Evolutionary conservation across 2,797 vertebrate genomes (phyloP).

Genomic region (Sphaeramia orbicularis): DNA sequence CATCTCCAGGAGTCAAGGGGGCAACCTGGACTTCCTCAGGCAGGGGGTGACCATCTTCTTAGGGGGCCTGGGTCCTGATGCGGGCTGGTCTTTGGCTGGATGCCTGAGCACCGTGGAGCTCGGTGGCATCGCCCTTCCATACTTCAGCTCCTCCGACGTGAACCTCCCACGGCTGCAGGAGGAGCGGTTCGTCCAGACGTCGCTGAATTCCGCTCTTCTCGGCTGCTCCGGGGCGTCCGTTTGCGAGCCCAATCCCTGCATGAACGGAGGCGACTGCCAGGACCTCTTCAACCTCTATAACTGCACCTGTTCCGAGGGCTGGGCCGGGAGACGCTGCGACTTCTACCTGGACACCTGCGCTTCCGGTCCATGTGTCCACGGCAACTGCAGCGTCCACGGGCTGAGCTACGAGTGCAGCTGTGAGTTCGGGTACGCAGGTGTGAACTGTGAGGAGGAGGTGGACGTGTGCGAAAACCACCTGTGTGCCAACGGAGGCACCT

Average conservation of each 20-base stretch:
- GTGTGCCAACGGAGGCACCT: slow-evolving; percentile 91
- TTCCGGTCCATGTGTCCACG: slow-evolving; percentile 89
- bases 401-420: slow-evolving; percentile 87
- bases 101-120: slow-evolving; percentile 91
- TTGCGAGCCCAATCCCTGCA: slow-evolving; percentile 88
- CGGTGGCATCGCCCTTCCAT: slow-evolving; percentile 89
- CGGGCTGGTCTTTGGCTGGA: slow-evolving; percentile 81
- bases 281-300: slow-evolving; percentile 86
- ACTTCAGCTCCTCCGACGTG: slow-evolving; percentile 80
- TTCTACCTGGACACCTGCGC: slow-evolving; percentile 81
- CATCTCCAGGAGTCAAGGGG: slow-evolving; percentile 80
- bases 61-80: slow-evolving; percentile 81
- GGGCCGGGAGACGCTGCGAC: slow-evolving; percentile 87
- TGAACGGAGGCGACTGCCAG: slow-evolving; percentile 86
- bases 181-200: slow-evolving; percentile 88
- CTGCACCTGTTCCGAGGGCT: slow-evolving; percentile 87
- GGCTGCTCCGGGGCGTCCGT: slow-evolving; percentile 83
- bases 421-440: slow-evolving; percentile 85
- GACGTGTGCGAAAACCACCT: slow-evolving; percentile 87
- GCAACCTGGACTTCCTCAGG: slow-evolving; percentile 90
- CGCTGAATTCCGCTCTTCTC: slow-evolving; percentile 41
- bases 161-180: slow-evolving; percentile 84
- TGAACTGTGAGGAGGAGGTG: slow-evolving; percentile 84
- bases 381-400: slow-evolving; percentile 86
- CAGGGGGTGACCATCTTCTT: slow-evolving; percentile 88